These are phyloP conservation scores for Neoscelio sp. DNA, from an alignment of 2,888 invertebrate species.

Conservation along the genomic window DNA sequence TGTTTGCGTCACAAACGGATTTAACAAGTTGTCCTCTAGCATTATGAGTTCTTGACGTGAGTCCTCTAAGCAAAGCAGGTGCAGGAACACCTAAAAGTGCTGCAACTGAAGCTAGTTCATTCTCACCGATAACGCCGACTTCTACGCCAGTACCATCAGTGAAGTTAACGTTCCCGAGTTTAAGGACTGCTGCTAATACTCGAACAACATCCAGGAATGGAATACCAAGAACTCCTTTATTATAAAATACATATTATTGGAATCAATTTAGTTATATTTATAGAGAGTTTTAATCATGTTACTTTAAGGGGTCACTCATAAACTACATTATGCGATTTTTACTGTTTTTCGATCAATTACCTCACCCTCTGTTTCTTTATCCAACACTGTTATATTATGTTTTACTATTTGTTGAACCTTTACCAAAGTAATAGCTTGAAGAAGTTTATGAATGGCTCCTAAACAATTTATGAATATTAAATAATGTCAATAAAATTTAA, in stretches of 20 bases:
- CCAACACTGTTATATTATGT: no score
- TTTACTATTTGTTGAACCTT: no score
- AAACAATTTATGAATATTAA: no score
- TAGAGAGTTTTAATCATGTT: no score
- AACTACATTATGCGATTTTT: no score
- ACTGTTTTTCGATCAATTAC: no score
- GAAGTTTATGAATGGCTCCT: no score
- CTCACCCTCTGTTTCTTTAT: no score
- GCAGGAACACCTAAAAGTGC: constrained; percentile 91
- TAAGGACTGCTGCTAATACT: constrained; percentile 94
- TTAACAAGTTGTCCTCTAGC: constrained; percentile 91
- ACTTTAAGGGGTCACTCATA: no score
- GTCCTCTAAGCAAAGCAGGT: constrained; percentile 90
- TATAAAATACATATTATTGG: constrained; percentile 3
- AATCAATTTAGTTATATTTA: not conserved
- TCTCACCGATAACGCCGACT: constrained; percentile 91
- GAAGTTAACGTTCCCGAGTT: constrained; percentile 96
- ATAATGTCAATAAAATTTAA: not conserved
- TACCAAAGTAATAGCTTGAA: no score
- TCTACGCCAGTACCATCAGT: constrained; percentile 90
- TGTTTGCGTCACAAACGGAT: constrained; percentile 92
- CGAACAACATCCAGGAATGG: constrained; percentile 97
- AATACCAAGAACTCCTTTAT: constrained; percentile 91
- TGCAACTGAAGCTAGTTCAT: constrained; percentile 94
- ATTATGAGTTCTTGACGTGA: constrained; percentile 92